A percentile compares a stretch with the other conserved stretches of the same genome.
Conservation (phyloP, 2,113 vertebrate species). For the Cyprinus carpio region DNA sequence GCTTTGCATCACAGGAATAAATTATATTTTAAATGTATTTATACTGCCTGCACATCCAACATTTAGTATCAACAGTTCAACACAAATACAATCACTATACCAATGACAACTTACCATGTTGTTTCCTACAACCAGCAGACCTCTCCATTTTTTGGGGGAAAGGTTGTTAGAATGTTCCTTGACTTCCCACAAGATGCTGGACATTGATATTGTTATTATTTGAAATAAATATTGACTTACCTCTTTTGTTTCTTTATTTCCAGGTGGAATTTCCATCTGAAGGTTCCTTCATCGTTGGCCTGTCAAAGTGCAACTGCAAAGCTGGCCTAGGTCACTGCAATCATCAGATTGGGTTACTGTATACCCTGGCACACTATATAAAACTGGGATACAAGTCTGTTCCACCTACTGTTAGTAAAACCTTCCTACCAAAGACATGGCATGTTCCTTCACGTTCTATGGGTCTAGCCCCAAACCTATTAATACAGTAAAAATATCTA, state of each 20-base stretch:
- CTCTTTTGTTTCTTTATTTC: not conserved
- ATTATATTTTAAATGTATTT: too few relatives aligned
- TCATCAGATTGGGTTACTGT: conserved; percentile 30
- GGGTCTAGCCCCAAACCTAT: conserved; percentile 23
- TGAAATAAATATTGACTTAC: not conserved
- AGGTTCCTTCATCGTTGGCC: not conserved
- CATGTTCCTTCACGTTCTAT: not conserved
- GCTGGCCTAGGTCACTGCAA: conserved; percentile 35
- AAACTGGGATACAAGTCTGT: conserved; percentile 15
- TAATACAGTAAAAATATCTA: conserved; percentile 6
- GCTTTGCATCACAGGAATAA: not conserved
- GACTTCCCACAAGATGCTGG: not conserved
- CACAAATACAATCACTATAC: not conserved
- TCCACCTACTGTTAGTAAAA: not conserved
- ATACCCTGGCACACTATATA: conserved; percentile 22
- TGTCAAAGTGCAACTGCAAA: conserved; percentile 33
- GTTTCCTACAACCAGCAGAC: conserved; percentile 1
- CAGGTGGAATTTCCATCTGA: conserved; percentile 12
- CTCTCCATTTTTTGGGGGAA: not conserved
- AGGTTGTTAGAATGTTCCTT: not conserved
- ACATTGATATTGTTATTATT: not conserved
- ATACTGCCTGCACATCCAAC: not conserved
- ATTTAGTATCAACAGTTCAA: not conserved
- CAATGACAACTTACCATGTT: not conserved
- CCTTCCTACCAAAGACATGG: conserved; percentile 25